Percentiles rank a stretch among this genome's conserved stretches.
phyloP scores from a whole-genome alignment of 2,797 vertebrate species.

The Paratrypauchen microcephalus region DNA sequence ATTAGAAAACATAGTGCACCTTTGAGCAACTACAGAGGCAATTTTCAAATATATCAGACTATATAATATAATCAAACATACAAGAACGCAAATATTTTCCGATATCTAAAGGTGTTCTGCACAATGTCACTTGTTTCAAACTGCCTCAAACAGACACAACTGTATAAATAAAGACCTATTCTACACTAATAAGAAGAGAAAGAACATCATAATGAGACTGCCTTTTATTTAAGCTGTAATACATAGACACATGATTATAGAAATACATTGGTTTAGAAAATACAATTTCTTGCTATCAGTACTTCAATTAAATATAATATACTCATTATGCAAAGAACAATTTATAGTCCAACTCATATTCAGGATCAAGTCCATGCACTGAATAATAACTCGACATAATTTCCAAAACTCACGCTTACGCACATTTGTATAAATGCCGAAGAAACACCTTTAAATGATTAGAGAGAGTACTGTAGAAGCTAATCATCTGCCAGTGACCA shows the following conservation, averaged over 20 bases:
- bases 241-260: too few relatives aligned
- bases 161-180: not conserved
- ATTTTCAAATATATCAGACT: not conserved
- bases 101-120: not conserved
- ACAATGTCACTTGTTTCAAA: not conserved
- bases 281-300: too few relatives aligned
- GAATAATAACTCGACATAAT: not conserved
- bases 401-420: constrained; percentile 21
- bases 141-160: not conserved
- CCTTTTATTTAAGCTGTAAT: too few relatives aligned
- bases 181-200: not conserved
- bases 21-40: not conserved
- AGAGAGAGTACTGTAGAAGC: constrained; percentile 22
- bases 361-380: not conserved
- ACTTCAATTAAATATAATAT: not conserved
- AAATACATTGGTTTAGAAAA: too few relatives aligned
- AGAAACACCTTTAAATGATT: constrained; percentile 19
- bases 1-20: not conserved
- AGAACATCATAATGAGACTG: not conserved
- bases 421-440: constrained; percentile 24
- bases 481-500: constrained; percentile 37
- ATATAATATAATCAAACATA: not conserved
- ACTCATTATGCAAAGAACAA: not conserved
- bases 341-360: not conserved
- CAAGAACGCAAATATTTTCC: too few relatives aligned